A percentile compares a stretch with the other conserved stretches of the same genome.
These are phyloP conservation scores for Leptinotarsa haldemani DNA, from an alignment of 2,888 invertebrate species.

Conservation along the genomic window DNA sequence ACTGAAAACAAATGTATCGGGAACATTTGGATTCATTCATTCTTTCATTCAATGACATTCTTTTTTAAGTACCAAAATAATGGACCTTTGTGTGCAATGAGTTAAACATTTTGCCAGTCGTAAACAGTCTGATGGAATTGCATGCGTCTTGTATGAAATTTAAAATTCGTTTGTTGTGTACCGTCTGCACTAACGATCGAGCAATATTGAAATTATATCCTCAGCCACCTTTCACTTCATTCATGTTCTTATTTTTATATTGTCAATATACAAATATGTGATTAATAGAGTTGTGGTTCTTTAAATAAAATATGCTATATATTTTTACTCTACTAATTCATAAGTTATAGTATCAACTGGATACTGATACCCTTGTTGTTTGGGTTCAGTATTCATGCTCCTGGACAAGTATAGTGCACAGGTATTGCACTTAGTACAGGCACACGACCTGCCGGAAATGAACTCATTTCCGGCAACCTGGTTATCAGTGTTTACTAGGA, in stretches of 20 bases:
- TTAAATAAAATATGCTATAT: no score
- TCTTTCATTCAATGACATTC: not conserved
- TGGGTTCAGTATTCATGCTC: no score
- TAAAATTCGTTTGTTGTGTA: not conserved
- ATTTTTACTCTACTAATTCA: no score
- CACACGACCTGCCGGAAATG: no score
- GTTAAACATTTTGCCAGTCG: not conserved
- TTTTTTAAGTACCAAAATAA: not conserved
- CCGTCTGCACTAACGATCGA: not conserved
- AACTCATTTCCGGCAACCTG: no score
- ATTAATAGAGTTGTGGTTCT: no score
- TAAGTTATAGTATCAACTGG: no score
- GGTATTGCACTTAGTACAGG: no score
- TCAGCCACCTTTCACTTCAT: not conserved
- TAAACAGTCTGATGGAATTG: not conserved
- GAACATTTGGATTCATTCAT: not conserved
- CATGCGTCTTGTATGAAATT: not conserved
- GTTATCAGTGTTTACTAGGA: no score
- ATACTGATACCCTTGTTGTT: no score
- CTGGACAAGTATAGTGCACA: no score
- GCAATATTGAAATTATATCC: not conserved
- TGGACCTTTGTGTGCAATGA: conserved; percentile 3
- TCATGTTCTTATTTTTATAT: not conserved
- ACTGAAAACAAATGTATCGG: not conserved
- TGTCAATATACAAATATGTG: no score